Conservation (phyloP, 2,888 invertebrate species). For the Troglohyphantes excavatus region DNA sequence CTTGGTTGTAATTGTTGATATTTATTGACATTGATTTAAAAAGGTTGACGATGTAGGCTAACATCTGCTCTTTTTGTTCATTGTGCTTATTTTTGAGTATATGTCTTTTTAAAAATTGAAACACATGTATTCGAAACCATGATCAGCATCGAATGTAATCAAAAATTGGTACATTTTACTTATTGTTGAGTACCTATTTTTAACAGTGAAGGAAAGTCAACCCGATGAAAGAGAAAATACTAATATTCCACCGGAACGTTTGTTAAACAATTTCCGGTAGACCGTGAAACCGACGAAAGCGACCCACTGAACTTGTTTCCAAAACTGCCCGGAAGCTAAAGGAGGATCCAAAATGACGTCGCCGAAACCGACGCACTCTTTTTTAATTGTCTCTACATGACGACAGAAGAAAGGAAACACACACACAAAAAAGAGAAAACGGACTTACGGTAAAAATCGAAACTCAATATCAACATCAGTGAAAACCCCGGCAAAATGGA, state of each 20-base stretch:
- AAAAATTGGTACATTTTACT: too few relatives aligned
- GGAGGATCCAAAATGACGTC: constrained; percentile 55
- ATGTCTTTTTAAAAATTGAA: too few relatives aligned
- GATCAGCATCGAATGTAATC: too few relatives aligned
- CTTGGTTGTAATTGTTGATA: too few relatives aligned
- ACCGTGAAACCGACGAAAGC: constrained; percentile 39
- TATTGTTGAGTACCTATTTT: too few relatives aligned
- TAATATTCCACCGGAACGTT: neutral
- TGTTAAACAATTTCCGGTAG: constrained; percentile 43
- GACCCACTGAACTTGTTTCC: constrained; percentile 72
- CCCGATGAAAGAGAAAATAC: too few relatives aligned
- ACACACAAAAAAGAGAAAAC: neutral
- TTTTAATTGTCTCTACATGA: constrained; percentile 51
- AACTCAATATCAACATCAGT: constrained; percentile 41
- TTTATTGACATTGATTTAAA: too few relatives aligned
- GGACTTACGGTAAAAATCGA: constrained; percentile 64
- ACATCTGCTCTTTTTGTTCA: too few relatives aligned
- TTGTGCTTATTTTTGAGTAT: too few relatives aligned
- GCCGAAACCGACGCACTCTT: constrained; percentile 5
- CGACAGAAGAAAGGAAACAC: constrained; percentile 6
- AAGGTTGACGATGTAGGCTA: too few relatives aligned
- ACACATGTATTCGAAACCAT: too few relatives aligned
- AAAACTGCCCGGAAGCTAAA: constrained; percentile 45
- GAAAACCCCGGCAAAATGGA: constrained; percentile 15
- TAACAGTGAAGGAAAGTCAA: too few relatives aligned